These are phyloP conservation scores for Tribolium madens DNA, from an alignment of 1,140 invertebrate genomes.

Conservation along the genomic window DNA sequence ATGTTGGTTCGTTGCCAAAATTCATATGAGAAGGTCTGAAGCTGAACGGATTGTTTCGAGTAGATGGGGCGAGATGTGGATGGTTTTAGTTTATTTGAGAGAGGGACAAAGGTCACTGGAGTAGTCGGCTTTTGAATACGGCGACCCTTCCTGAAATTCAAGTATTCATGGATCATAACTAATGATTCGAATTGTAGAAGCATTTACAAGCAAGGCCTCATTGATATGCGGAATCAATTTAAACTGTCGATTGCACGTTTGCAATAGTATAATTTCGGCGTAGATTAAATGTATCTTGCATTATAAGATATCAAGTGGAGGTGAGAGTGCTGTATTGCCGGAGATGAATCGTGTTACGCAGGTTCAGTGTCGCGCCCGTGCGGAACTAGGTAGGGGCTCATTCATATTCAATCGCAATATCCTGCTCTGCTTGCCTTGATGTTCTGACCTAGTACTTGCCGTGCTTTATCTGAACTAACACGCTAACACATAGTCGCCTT, in stretches of 20 bases:
- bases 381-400: slow-evolving; percentile 48
- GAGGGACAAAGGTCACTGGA: slow-evolving; percentile 38
- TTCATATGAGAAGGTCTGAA: slow-evolving; percentile 29
- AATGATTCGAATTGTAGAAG: slow-evolving; percentile 51
- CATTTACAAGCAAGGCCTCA: slow-evolving; percentile 48
- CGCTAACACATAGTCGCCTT: slow-evolving; percentile 35
- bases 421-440: slow-evolving; percentile 49
- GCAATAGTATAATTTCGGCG: slow-evolving; percentile 25
- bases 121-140: slow-evolving; percentile 40
- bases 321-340: slow-evolving; percentile 33
- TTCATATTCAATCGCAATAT: slow-evolving; percentile 59
- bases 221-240: slow-evolving; percentile 47
- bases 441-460: slow-evolving; percentile 45
- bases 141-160: slow-evolving; percentile 44
- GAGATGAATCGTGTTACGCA: slow-evolving; percentile 43
- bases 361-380: slow-evolving; percentile 36
- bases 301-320: slow-evolving; percentile 23
- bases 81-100: slow-evolving; percentile 11
- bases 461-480: slow-evolving; percentile 49
- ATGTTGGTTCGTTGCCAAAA: slow-evolving; percentile 1
- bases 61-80: slow-evolving; percentile 28
- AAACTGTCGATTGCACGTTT: slow-evolving; percentile 24
- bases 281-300: slow-evolving; percentile 32
- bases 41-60: slow-evolving; percentile 17
- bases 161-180: slow-evolving; percentile 50